Evolutionary conservation across 2,888 invertebrate species (phyloP), one percentile per base, ranked within the genome.

Genomic region (Lathronympha strigana): DNA sequence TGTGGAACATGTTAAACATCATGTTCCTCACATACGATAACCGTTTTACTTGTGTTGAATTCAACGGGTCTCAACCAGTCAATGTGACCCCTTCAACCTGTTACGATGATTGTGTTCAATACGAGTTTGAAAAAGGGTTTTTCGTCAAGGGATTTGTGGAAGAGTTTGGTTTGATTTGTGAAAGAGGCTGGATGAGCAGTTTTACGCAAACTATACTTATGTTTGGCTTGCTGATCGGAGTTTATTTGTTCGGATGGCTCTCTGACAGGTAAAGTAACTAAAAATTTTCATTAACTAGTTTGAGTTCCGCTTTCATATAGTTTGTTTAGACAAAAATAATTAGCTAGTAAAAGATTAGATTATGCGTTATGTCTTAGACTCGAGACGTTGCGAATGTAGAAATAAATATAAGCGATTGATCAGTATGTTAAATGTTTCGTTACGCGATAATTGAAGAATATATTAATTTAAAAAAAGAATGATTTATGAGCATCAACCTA

Each of bases 91-190:
- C 77, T 36, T 79, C 77, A 3, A 81, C 77, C 0, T 87, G 86
- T 63, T 86, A 86, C 36, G 72, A 81, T 8, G 67, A 71, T 47
- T 87, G 87, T 69, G 31, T 71, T 0, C 69, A 79, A 68, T 87
- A 87, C 58, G 72, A 74, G 13, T 84, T 79, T 49, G 51, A 67
- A 17, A 69, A 73, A 33, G 70, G 71, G 28, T 67, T 81, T 2
- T 81, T 85, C 63, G 75, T 80, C 11, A 72, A 69, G 2, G 81
- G 76, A 8, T 45, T 87, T 6, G 77, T 81, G 55, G 77, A 80
- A 0, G 79, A 82, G n/a, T 87, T 82, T 71, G 76, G 68, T n/a
- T 67, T 87, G 54, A 81, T 86, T 28, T 87, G 87, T 61, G 74
- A 79, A 0, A 77, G 69, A 25, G 71, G 72, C 0, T 87, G 88